A percentile compares a stretch with the other conserved stretches of the same genome.
Evolutionary conservation across 2,888 invertebrate species (phyloP).

Genomic region (Meteorus colon): DNA sequence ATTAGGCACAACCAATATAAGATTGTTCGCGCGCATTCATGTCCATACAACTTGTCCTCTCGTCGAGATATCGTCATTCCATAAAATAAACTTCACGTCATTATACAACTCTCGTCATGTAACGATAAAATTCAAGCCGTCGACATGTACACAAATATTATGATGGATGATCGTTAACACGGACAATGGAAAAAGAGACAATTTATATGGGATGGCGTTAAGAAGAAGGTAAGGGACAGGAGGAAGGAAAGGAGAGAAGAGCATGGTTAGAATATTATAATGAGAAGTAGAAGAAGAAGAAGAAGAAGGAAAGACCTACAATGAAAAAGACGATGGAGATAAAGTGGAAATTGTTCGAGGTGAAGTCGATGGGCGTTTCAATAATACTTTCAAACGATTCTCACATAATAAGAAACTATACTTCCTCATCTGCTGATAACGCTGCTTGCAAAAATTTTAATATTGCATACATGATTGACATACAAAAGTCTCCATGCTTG

Average conservation of each 20-base stretch:
- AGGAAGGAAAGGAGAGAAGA: background rate
- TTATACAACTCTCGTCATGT: constrained; percentile 40
- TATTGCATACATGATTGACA: background rate
- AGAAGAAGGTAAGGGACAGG: background rate
- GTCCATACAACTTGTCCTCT: background rate
- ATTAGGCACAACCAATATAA: background rate
- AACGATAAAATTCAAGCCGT: constrained; percentile 64
- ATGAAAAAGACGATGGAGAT: too few relatives aligned
- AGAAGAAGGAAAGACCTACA: background rate
- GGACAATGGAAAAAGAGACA: constrained; percentile 27
- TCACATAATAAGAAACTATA: constrained; percentile 54
- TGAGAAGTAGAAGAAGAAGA: background rate
- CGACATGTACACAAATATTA: constrained; percentile 66
- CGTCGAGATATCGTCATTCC: constrained; percentile 14
- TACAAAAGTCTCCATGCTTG: too few relatives aligned
- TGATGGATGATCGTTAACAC: constrained; percentile 60
- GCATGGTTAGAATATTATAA: too few relatives aligned
- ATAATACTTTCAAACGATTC: constrained; percentile 63
- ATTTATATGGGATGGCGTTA: background rate
- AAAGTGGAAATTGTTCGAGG: constrained; percentile 24
- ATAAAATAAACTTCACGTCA: background rate
- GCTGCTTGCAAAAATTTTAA: constrained; percentile 3
- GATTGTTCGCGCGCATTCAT: background rate
- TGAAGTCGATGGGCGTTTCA: constrained; percentile 60
- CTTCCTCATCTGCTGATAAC: background rate